These are phyloP conservation scores for Lemur catta DNA, from an alignment of 2,797 vertebrate species.

Conservation along the genomic window DNA sequence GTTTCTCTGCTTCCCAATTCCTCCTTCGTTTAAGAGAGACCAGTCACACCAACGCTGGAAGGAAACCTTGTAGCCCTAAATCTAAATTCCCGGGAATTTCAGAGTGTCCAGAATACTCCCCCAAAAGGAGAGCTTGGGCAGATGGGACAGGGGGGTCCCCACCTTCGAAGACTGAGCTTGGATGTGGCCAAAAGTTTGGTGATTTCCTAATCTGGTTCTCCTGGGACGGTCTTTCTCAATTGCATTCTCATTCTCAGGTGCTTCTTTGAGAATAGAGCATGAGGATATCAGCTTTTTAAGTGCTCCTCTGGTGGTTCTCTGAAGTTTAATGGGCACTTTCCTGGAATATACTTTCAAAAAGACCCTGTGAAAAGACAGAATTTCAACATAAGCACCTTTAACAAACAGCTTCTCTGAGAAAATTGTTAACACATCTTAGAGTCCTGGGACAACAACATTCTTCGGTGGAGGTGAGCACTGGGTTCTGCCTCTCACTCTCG, in stretches of 20 bases:
- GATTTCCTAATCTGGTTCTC: background rate
- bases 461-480: background rate
- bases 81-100: background rate
- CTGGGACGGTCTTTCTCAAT: background rate
- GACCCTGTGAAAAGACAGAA: background rate
- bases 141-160: accelerated
- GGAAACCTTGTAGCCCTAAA: background rate
- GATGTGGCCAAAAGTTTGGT: background rate
- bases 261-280: background rate
- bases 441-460: background rate
- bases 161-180: accelerated
- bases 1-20: background rate
- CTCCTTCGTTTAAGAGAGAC: background rate
- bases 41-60: too few relatives aligned
- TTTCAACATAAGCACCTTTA: background rate
- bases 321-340: background rate
- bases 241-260: background rate
- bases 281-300: background rate
- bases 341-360: background rate
- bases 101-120: background rate
- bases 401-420: background rate
- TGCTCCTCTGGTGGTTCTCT: background rate
- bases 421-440: background rate
- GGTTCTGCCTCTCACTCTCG: background rate
- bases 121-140: background rate